Conservation (phyloP, 1,140 invertebrate genomes). For the Trichonephila inaurata region DNA sequence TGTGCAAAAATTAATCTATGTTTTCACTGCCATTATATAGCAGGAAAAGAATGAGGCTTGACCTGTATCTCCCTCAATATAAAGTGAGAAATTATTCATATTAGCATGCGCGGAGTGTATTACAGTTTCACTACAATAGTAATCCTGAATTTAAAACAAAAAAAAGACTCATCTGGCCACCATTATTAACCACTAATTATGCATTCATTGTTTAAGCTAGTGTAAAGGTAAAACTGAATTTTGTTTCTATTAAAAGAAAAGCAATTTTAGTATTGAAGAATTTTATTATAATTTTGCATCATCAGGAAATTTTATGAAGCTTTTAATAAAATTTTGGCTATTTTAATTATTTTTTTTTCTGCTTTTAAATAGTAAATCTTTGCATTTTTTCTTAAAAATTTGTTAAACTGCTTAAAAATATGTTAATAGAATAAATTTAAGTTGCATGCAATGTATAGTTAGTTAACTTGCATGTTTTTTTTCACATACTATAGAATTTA, state of each 20-base stretch:
- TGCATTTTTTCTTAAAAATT: too few relatives aligned
- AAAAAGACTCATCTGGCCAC: neutral
- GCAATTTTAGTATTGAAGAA: neutral
- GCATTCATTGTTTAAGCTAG: conserved; percentile 15
- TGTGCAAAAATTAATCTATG: conserved; percentile 51
- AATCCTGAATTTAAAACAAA: conserved; percentile 19
- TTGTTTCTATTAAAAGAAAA: neutral
- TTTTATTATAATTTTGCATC: neutral
- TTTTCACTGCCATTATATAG: conserved; percentile 73
- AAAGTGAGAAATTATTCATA: conserved; percentile 68
- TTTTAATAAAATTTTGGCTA: too few relatives aligned
- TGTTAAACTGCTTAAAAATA: too few relatives aligned
- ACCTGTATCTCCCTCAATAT: conserved; percentile 1
- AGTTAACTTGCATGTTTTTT: neutral
- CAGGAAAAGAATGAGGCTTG: conserved; percentile 67
- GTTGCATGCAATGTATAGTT: neutral
- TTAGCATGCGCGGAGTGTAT: conserved; percentile 59
- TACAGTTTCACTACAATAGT: conserved; percentile 51
- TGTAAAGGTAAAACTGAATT: neutral
- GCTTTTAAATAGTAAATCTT: too few relatives aligned
- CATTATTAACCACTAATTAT: conserved; percentile 50
- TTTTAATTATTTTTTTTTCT: too few relatives aligned
- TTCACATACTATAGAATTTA: neutral
- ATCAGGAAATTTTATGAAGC: too few relatives aligned
- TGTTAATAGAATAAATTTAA: neutral